phyloP scores from a whole-genome alignment of 2,797 vertebrate genomes.

The Sardinella longiceps region DNA sequence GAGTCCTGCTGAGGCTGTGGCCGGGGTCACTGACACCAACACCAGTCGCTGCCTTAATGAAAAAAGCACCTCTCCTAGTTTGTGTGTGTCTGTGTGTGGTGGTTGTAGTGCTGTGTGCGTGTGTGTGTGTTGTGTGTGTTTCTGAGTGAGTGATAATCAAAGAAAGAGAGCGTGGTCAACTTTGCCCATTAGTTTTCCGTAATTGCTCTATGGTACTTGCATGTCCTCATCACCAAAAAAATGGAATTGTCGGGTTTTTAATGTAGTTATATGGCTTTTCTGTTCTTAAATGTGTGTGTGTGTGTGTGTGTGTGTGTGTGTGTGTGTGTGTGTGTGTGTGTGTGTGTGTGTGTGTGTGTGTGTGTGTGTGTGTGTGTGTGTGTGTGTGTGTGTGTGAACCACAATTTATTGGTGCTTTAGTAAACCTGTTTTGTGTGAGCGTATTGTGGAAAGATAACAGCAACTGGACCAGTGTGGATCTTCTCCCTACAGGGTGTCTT shows the following conservation, averaged over 20 bases:
- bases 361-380: not conserved
- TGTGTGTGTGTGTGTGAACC: constrained; percentile 7
- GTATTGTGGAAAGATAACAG: constrained; percentile 1
- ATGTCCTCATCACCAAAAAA: not conserved
- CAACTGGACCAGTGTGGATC: constrained; percentile 48
- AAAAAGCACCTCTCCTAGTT: constrained; percentile 52
- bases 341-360: too few relatives aligned
- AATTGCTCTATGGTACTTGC: not conserved
- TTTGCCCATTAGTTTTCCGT: not conserved
- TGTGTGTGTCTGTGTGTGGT: not conserved
- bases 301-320: too few relatives aligned
- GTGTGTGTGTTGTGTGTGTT: not conserved
- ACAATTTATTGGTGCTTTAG: constrained; percentile 7
- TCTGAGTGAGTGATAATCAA: not conserved
- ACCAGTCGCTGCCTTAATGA: constrained; percentile 68
- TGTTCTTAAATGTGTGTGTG: not conserved
- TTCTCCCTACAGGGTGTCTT: constrained; percentile 56
- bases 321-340: not conserved
- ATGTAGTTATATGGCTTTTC: not conserved
- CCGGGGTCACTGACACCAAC: constrained; percentile 74
- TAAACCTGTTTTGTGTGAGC: not conserved
- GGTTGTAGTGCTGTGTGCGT: not conserved
- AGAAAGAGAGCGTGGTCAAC: too few relatives aligned
- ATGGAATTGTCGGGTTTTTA: not conserved
- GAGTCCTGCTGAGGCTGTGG: constrained; percentile 76